Evolutionary conservation across 2,797 vertebrate genomes (phyloP).

Genomic region (Malacoraja senta): DNA sequence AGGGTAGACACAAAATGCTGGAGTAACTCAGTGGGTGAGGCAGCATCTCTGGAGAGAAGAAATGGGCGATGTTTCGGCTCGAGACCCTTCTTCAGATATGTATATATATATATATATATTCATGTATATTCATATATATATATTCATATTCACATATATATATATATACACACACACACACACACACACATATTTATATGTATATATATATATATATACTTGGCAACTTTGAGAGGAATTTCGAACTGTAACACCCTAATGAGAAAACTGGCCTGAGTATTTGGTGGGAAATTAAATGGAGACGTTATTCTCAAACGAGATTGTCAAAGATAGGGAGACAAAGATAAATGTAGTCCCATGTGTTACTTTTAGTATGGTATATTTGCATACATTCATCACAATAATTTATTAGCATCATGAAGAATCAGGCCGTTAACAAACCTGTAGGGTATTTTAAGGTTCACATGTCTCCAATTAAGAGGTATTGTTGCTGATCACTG

Average conservation of each 20-base stretch:
- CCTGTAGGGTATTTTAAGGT: background rate
- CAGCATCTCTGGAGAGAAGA: no score
- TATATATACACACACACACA: no score
- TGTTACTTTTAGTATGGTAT: constrained; percentile 4
- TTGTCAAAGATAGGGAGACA: background rate
- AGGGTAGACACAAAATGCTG: background rate
- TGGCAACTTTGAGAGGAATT: background rate
- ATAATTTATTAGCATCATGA: background rate
- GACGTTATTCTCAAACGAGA: background rate
- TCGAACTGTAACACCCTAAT: background rate
- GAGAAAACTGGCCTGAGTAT: background rate
- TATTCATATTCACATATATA: no score
- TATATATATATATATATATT: no score
- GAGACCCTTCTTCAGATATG: no score
- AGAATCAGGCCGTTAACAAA: background rate
- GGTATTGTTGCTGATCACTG: background rate
- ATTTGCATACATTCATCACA: background rate
- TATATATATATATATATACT: no score
- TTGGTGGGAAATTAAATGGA: background rate
- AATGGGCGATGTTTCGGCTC: no score
- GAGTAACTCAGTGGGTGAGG: no score
- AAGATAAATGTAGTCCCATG: background rate
- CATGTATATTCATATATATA: no score
- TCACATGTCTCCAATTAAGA: constrained; percentile 1
- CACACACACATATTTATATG: no score